phyloP scores from a whole-genome alignment of 2,888 invertebrate genomes.

The Thumatha senex region DNA sequence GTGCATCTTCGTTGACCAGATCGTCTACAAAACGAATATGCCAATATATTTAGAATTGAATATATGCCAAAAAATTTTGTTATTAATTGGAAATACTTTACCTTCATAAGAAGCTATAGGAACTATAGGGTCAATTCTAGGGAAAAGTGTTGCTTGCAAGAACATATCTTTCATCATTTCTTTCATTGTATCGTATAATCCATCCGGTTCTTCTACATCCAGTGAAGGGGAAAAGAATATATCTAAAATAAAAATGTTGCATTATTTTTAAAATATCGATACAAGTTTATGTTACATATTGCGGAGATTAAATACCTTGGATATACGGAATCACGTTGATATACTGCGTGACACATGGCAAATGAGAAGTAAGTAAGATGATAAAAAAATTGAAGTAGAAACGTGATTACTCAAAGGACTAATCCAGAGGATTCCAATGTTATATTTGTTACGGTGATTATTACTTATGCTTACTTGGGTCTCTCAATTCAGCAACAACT shows the following conservation, averaged over 20 bases:
- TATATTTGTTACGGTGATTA: too few species aligned
- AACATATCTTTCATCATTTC: constrained; percentile 90
- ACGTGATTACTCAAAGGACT: too few species aligned
- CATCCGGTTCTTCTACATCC: constrained; percentile 85
- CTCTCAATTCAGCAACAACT: constrained; percentile 88
- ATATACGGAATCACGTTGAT: too few species aligned
- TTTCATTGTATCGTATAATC: constrained; percentile 87
- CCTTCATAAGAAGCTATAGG: constrained; percentile 71
- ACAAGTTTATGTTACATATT: background rate
- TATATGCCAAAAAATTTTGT: too few species aligned
- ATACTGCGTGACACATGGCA: too few species aligned
- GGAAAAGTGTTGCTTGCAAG: constrained; percentile 88
- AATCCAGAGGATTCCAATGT: too few species aligned
- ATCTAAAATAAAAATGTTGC: constrained; percentile 47
- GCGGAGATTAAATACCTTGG: too few species aligned
- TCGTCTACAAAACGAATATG: constrained; percentile 76
- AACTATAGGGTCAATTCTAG: constrained; percentile 84
- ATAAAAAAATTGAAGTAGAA: too few species aligned
- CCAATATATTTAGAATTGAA: background rate
- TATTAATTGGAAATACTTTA: constrained; percentile 20
- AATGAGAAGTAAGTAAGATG: too few species aligned
- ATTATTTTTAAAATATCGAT: background rate
- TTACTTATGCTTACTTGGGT: constrained; percentile 76
- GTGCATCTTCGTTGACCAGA: constrained; percentile 80
- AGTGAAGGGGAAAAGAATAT: constrained; percentile 90